A percentile compares a stretch with the other conserved stretches of the same genome.
phyloP scores from a whole-genome alignment of 2,888 invertebrate genomes.

The Autographa gamma region DNA sequence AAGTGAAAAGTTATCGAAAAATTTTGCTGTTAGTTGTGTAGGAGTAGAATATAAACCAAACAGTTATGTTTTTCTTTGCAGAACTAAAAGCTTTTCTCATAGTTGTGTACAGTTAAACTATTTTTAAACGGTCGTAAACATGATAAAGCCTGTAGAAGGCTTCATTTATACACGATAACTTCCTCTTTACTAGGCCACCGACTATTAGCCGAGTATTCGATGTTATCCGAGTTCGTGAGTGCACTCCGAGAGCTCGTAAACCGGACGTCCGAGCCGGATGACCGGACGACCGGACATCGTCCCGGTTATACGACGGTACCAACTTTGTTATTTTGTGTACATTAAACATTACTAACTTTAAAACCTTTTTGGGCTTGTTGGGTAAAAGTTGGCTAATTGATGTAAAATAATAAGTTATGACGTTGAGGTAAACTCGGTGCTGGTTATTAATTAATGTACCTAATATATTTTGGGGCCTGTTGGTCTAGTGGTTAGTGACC shows the following conservation, averaged over 20 bases:
- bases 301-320: conserved; percentile 18
- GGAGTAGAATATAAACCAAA: background rate
- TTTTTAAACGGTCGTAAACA: background rate
- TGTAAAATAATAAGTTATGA: too few species aligned
- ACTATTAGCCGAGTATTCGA: conserved; percentile 22
- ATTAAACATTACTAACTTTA: conserved; percentile 19
- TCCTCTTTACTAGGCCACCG: background rate
- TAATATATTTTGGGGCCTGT: too few species aligned
- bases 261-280: conserved; percentile 40
- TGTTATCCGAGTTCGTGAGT: conserved; percentile 47
- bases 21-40: too few species aligned
- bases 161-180: background rate
- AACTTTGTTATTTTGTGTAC: conserved; percentile 38
- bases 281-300: conserved; percentile 18
- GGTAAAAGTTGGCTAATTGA: background rate
- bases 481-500: too few species aligned
- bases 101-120: background rate
- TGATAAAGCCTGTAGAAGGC: background rate
- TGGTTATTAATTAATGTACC: too few species aligned
- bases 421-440: too few species aligned
- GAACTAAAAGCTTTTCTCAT: background rate
- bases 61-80: background rate
- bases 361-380: background rate
- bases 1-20: too few species aligned
- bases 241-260: conserved; percentile 40